Base-by-base conservation (phyloP, 2,113 vertebrate genomes). In the Myrmecobius fasciatus region DNA sequence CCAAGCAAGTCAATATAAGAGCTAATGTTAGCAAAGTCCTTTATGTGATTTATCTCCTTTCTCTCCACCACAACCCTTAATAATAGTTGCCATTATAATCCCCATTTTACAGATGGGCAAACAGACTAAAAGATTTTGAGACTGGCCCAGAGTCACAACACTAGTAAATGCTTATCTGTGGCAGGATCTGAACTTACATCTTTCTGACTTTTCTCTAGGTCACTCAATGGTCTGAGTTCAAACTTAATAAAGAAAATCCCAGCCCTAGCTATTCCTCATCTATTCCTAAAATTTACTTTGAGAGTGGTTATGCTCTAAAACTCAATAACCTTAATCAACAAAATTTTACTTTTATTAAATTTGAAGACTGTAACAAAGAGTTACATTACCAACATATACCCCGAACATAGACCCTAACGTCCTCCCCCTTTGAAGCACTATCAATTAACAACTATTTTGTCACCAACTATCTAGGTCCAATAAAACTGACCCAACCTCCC, bases 311-410 rank as follows among this genome's bases (percentile, higher is more conserved):
- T 1, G 49, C 1, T 0, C 17, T 91, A 10, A 94, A 12, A 94
- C 43, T 94, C 56, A 95, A 1, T 94, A 93, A 91, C 31, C 26
- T 31, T 52, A 5, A 91, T 24, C 93, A 48, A 94, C 2, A 94
- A 95, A 51, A 89, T 88, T 46, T 36, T 96, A 94, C 89, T 53
- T 48, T 54, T 3, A 95, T 51, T n/a, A 95, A 89, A 94, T 4
- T 36, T 91, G 22, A n/a, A 91, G 3, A 6, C 22, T 2, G 54
- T 0, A 4, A 91, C 43, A 92, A 22, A 54, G 48, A 94, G 90
- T 92, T 90, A 54, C 56, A 95, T 94, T 89, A 95, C 31, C 91
- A 93, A 92, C 54, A 95, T 46, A 53, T 67, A 93, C 92, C 90
- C 2, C 53, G 12, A 95, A 2, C 26, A 14, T 20, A 90, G 0